Conservation (phyloP, 35 echinoderm and acorn worm species). For the Lytechinus pictus region DNA sequence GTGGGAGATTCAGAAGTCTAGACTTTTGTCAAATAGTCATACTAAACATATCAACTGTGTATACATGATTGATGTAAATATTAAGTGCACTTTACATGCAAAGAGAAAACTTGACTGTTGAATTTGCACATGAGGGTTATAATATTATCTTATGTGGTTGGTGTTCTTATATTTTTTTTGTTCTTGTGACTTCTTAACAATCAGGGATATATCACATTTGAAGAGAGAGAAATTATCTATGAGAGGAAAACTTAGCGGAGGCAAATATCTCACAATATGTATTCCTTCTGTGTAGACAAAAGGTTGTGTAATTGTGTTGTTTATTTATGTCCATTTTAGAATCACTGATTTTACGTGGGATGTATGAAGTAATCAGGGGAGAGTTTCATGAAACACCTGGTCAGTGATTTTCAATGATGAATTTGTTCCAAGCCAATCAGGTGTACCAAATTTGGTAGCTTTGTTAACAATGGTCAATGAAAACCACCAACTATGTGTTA, state of each 20-base stretch:
- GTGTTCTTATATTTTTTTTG: neutral
- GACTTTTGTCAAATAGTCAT: neutral
- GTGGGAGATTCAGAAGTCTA: neutral
- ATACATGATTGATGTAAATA: neutral
- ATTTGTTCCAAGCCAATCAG: no score
- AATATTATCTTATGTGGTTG: neutral
- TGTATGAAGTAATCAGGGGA: neutral
- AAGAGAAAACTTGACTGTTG: neutral
- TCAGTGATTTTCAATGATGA: no score
- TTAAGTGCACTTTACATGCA: slow-evolving; percentile 12
- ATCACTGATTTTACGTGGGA: neutral
- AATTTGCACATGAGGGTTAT: neutral
- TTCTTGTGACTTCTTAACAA: neutral
- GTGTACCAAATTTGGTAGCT: no score
- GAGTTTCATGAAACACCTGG: no score
- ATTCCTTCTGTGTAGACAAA: neutral
- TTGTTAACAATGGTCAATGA: no score
- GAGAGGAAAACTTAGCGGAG: neutral
- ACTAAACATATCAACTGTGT: slow-evolving; percentile 4
- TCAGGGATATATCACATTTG: neutral
- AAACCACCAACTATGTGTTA: no score
- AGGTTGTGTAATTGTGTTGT: neutral
- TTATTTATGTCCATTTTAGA: neutral
- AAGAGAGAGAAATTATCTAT: neutral
- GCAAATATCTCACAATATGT: slow-evolving; percentile 5